A percentile compares a stretch with the other conserved stretches of the same genome.
phyloP scores from a whole-genome alignment of 2,113 vertebrate species.

The Coryphaenoides rupestris region DNA sequence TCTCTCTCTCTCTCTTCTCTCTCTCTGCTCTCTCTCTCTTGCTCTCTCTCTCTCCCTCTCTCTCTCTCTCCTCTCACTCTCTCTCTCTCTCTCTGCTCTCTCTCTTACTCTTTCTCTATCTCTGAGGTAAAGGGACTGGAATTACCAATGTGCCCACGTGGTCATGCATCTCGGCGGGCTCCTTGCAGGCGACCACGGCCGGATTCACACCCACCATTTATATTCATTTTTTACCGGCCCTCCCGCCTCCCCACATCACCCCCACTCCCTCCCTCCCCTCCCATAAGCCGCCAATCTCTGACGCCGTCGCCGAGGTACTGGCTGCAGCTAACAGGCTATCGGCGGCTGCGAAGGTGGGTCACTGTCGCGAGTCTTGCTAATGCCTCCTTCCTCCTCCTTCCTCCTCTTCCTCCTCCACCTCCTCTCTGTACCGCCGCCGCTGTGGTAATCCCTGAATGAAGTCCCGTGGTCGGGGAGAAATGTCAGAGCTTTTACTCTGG shows the following conservation, averaged over 20 bases:
- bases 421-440: no score
- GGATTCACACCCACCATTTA: conserved; percentile 77
- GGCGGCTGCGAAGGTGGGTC: conserved; percentile 53
- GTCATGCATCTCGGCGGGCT: conserved; percentile 75
- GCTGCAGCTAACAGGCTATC: conserved; percentile 60
- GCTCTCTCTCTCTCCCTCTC: no score
- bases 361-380: conserved; percentile 55
- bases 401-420: no score
- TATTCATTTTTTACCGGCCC: conserved; percentile 79
- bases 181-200: conserved; percentile 70
- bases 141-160: conserved; percentile 65
- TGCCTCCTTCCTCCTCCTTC: conserved; percentile 39
- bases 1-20: no score
- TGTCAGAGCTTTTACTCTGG: conserved; percentile 53
- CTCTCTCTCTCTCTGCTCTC: no score
- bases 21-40: no score
- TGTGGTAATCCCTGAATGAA: conserved; percentile 62
- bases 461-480: conserved; percentile 58
- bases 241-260: no score
- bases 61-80: no score
- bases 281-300: conserved; percentile 49
- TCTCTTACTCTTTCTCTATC: no score
- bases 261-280: conserved; percentile 36
- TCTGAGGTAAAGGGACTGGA: conserved; percentile 44
- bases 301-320: conserved; percentile 62